Base-by-base conservation (phyloP, 2,888 invertebrate genomes). In the Fragum fragum region DNA sequence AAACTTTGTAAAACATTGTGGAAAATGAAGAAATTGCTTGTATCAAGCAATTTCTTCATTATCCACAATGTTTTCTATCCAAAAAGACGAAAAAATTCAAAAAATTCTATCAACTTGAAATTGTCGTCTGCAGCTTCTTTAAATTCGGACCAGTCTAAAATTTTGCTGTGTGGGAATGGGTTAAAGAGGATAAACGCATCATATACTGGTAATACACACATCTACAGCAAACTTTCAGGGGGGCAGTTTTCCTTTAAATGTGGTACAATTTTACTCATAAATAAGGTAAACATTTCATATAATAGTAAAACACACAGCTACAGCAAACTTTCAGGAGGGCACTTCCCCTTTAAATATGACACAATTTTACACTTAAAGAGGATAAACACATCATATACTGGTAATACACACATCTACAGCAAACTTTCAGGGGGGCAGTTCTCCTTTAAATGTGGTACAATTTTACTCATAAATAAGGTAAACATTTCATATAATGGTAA, bases 271-370 rank as follows among this genome's bases (percentile, higher is more conserved):
- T 89, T 83, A 81, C 89, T 91, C 93, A 94, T 89, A 91, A 90
- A 72, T 36, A 53, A 5, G 90, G 91, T 0, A 91, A 73, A 76
- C 95, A 42, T 95, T 90, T 2, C 95, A 95, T 71, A 95, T 95
- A 3, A 95, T 95, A 39, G 95, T 95, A n/a, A n/a, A n/a, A n/a
- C n/a, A n/a, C 95, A 42, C 95, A 95, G 90, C 94, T 95, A 88
- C 95, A 95, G 89, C 95, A 95, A 2, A 95, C 93, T 66, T 95
- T 88, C 11, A 95, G 89, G 2, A 95, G 95, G 91, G 98, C 98
- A n/a, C 84, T 80, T 6, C 74, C 81, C 71, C 92, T 90, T 16
- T 91, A 79, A 73, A 89, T 78, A 70, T 93, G 91, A 63, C 92
- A 86, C 66, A 93, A 82, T 29, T 89, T 89, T 83, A 81, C 89